Conservation (phyloP, 2,888 invertebrate genomes). For the Arenicola marina region DNA sequence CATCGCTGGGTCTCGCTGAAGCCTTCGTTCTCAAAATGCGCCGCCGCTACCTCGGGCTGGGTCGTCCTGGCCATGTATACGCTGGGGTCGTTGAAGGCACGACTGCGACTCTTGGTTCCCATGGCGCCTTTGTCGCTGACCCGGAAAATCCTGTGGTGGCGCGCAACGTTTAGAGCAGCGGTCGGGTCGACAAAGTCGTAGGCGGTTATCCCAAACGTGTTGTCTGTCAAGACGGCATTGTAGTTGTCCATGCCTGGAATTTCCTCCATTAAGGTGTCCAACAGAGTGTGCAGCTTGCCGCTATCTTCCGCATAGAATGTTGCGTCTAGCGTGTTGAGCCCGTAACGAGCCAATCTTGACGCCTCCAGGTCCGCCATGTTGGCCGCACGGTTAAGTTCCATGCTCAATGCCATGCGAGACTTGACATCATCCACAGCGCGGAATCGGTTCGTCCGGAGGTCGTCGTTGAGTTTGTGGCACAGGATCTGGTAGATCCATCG, state of each 20-base stretch:
- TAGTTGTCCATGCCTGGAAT: slow-evolving; percentile 15
- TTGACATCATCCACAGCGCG: slow-evolving; percentile 40
- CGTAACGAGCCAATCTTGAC: background rate
- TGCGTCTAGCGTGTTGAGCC: no score
- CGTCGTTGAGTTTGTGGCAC: slow-evolving; percentile 36
- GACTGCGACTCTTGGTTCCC: background rate
- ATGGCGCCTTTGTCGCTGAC: background rate
- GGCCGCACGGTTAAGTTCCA: no score
- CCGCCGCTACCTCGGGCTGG: background rate
- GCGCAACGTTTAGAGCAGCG: slow-evolving; percentile 2
- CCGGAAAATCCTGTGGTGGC: slow-evolving; percentile 6
- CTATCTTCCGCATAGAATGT: no score
- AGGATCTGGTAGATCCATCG: slow-evolving; percentile 38
- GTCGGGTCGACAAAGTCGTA: background rate
- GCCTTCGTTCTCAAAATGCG: background rate
- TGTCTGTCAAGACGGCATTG: background rate
- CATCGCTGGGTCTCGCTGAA: slow-evolving; percentile 1
- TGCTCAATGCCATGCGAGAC: background rate
- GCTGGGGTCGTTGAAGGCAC: background rate
- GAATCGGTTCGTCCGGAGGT: slow-evolving; percentile 21
- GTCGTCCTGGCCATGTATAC: slow-evolving; percentile 8
- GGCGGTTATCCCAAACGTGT: slow-evolving; percentile 2
- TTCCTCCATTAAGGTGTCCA: no score
- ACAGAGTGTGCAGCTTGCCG: no score
- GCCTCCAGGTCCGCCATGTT: no score